phyloP scores from a whole-genome alignment of 2,113 vertebrate species.

The Myiagra hebetior region DNA sequence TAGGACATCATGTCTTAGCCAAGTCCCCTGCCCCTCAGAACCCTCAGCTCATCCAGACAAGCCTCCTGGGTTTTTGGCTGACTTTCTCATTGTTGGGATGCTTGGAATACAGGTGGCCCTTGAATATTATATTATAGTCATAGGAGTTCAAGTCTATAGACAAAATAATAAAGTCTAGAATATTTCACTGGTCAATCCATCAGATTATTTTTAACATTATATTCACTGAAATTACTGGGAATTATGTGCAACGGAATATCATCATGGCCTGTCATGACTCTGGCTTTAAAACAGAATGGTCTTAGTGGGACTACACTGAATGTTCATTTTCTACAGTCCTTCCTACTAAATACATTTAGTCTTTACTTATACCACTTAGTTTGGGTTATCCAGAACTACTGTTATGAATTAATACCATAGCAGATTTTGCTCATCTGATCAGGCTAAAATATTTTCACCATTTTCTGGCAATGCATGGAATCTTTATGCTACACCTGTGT shows the following conservation, averaged over 20 bases:
- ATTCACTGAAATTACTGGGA: not conserved
- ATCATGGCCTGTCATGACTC: not conserved
- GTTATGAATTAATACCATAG: not conserved
- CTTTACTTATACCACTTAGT: not conserved
- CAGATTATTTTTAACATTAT: not conserved
- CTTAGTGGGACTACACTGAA: not conserved
- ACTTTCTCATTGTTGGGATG: not conserved
- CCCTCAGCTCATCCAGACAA: not conserved
- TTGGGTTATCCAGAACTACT: not conserved
- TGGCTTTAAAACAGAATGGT: not conserved
- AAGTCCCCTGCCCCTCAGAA: not conserved
- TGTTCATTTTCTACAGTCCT: not conserved
- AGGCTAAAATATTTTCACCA: not conserved
- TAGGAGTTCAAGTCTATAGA: not conserved
- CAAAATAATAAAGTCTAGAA: not conserved
- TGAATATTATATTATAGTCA: not conserved
- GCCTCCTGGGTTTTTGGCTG: not conserved
- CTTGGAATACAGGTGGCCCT: not conserved
- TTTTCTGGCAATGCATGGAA: not conserved
- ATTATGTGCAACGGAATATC: not conserved
- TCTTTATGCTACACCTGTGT: not conserved
- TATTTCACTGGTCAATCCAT: not conserved
- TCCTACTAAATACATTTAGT: not conserved
- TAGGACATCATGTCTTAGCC: not conserved
- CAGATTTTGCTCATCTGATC: not conserved